Percentiles rank a stretch among this genome's conserved stretches.
Evolutionary conservation across 1,140 invertebrate species (phyloP).

Genomic region (Drosophila pruinosa): DNA sequence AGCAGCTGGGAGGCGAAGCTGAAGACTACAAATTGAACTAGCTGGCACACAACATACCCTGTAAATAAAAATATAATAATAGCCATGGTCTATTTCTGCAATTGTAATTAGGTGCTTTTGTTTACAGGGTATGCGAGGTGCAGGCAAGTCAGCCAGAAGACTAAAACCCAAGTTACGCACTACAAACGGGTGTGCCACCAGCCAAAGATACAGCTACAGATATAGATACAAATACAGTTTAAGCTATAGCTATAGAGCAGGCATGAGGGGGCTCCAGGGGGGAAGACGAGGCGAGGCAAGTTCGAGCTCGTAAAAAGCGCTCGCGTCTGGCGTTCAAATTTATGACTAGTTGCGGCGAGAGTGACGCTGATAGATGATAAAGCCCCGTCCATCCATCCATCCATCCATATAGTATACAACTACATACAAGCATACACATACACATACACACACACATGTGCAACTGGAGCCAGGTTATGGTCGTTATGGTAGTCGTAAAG

Average conservation of each 20-base stretch:
- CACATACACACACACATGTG: neutral
- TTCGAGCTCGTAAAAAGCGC: conserved; percentile 38
- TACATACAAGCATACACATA: neutral
- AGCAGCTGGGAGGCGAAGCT: conserved; percentile 12
- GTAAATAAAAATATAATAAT: too few species aligned
- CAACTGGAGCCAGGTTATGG: neutral
- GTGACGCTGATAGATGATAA: conserved; percentile 51
- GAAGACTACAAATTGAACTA: neutral
- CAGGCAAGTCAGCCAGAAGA: neutral
- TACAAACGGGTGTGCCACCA: conserved; percentile 32
- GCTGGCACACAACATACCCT: neutral
- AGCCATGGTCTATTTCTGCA: too few species aligned
- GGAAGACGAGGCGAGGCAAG: neutral
- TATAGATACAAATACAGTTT: conserved; percentile 5
- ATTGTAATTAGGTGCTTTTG: too few species aligned
- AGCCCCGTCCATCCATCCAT: conserved; percentile 8
- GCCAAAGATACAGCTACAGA: conserved; percentile 5
- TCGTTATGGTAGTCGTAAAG: conserved; percentile 31
- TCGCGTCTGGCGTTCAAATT: conserved; percentile 45
- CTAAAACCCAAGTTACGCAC: conserved; percentile 3
- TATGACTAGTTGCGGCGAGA: conserved; percentile 44
- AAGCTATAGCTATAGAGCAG: neutral
- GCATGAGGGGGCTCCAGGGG: neutral
- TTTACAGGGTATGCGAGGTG: neutral
- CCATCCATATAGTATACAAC: neutral